Evolutionary conservation across 2,113 vertebrate genomes (phyloP), one percentile per base, ranked within the genome.

Genomic region (Aplodontia rufa): DNA sequence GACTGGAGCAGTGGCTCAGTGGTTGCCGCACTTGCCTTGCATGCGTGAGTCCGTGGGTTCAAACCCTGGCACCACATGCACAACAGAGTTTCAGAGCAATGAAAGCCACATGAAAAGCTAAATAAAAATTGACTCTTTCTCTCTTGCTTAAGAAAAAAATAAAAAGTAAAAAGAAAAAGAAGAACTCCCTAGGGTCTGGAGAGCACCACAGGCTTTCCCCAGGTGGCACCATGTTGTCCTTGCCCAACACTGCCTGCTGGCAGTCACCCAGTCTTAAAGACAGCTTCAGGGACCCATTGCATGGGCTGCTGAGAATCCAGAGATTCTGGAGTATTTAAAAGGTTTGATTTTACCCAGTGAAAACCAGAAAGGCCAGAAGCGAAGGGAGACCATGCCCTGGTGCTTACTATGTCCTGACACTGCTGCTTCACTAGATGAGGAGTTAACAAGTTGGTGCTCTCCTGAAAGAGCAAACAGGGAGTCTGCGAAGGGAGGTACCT

Each of bases 261-360:
- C n/a, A 14, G 14, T 16, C 7, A 4, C n/a, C 49, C 42, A 51
- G 22, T 0, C 1, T 40, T 45, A 74, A 30, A 64, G 51, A 55
- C 5, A 9, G 11, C 9, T 0, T 55, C 8, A 13, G 49, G 51
- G 10, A 8, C 49, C 32, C 0, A 0, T 0, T 8, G 22, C 42
- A 68, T 4, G 0, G 3, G 51, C n/a, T 62, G 32, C 53, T 1
- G 1, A 58, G 58, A 69, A 40, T 47, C 12, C 22, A 16, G 1
- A 64, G 24, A 16, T 87, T 60, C 42, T 49, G 53, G 76, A 30
- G 64, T 42, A n/a, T 37, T 72, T 81, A 19, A n/a, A 68, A 64
- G 5, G 13, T 26, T 72, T 89, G 74, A 74, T n/a, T 81, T 85
- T 66, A 30, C 45, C 19, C 51, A 16, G 17, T 51, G 49, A 37